Evolutionary conservation across 2,888 invertebrate genomes (phyloP).

Genomic region (Pristionchus fissidentatus): DNA sequence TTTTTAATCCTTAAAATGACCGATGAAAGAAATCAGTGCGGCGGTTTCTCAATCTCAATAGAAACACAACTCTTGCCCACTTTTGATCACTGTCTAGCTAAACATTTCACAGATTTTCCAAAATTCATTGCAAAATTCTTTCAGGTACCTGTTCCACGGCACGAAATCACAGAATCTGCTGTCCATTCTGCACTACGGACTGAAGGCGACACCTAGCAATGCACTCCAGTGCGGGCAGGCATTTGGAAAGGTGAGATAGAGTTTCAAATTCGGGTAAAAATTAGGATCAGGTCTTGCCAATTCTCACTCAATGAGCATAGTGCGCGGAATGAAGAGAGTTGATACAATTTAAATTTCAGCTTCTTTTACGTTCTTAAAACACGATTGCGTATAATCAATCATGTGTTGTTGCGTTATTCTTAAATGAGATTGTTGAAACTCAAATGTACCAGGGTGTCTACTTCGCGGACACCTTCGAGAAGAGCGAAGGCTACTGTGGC

Average conservation of each 20-base stretch:
- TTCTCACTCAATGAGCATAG: background rate
- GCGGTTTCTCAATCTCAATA: background rate
- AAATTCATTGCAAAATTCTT: background rate
- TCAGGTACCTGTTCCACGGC: slow-evolving; percentile 76
- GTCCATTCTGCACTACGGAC: slow-evolving; percentile 77
- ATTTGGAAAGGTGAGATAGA: slow-evolving; percentile 77
- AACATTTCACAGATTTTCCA: background rate
- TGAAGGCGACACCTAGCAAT: slow-evolving; percentile 78
- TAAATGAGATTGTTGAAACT: background rate
- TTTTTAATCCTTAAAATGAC: background rate
- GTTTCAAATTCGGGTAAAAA: slow-evolving; percentile 1
- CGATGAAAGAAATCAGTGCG: background rate
- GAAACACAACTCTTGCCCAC: background rate
- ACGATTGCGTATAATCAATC: too few relatives aligned
- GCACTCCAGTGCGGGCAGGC: slow-evolving; percentile 76
- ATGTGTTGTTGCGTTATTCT: too few relatives aligned
- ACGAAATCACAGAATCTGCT: slow-evolving; percentile 78
- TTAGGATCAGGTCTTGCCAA: background rate
- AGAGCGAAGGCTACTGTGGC: slow-evolving; percentile 77
- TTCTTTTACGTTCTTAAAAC: too few relatives aligned
- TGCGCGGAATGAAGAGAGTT: background rate
- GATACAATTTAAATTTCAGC: background rate
- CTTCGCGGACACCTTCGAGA: slow-evolving; percentile 78
- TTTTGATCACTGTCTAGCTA: background rate
- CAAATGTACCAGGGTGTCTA: slow-evolving; percentile 78